These are phyloP conservation scores for Apogon talboti DNA, from an alignment of 2,797 vertebrate species.

Conservation along the genomic window DNA sequence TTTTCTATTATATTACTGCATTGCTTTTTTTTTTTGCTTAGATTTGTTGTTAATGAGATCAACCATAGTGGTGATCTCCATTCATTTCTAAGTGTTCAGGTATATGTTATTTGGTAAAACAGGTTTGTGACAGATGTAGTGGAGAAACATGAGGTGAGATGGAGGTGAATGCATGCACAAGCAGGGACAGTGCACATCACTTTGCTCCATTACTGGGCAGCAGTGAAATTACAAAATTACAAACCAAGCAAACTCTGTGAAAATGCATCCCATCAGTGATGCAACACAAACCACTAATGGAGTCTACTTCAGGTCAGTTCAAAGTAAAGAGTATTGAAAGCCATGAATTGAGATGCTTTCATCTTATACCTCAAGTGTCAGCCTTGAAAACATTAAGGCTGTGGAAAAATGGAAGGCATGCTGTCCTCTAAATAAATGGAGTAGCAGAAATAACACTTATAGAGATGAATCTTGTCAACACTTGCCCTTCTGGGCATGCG, in stretches of 20 bases:
- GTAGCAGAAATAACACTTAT: constrained; percentile 3
- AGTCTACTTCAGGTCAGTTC: constrained; percentile 32
- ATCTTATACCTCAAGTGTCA: constrained; percentile 24
- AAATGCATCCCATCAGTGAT: constrained; percentile 35
- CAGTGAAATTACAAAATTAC: constrained; percentile 7
- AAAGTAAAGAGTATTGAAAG: constrained; percentile 50
- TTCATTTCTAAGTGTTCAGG: background rate
- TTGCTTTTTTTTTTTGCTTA: background rate
- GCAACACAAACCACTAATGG: constrained; percentile 53
- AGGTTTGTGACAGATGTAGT: background rate
- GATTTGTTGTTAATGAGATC: background rate
- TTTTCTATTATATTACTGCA: background rate
- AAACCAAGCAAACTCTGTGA: constrained; percentile 20
- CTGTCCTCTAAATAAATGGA: background rate
- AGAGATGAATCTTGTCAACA: constrained; percentile 2
- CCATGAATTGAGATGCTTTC: constrained; percentile 45
- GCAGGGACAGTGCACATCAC: background rate
- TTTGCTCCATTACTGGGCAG: background rate
- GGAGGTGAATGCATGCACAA: background rate
- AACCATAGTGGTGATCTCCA: background rate
- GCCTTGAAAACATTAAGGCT: constrained; percentile 43
- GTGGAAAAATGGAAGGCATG: background rate
- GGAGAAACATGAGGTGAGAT: background rate
- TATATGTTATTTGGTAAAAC: constrained; percentile 7
- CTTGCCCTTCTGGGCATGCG: constrained; percentile 4